These are phyloP conservation scores for Ectropis crepuscularia DNA, from an alignment of 2,888 invertebrate species.

Conservation along the genomic window DNA sequence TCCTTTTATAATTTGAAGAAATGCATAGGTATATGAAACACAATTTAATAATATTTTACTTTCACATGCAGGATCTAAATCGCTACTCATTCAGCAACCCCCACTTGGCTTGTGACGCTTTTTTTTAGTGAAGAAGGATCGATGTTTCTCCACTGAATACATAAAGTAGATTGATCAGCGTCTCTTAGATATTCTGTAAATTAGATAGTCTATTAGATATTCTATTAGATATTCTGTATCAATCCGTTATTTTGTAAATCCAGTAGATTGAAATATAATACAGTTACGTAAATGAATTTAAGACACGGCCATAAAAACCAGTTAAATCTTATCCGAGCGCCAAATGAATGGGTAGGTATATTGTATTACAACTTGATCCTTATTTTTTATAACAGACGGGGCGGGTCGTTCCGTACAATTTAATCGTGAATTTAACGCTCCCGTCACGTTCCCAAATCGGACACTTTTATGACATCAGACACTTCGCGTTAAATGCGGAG, in stretches of 20 bases:
- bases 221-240: too few species aligned
- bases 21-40: too few species aligned
- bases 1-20: too few species aligned
- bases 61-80: too few species aligned
- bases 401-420: conserved; percentile 70
- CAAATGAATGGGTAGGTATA: conserved; percentile 39
- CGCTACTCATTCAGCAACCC: too few species aligned
- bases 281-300: conserved; percentile 3
- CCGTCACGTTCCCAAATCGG: conserved; percentile 79
- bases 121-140: too few species aligned
- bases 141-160: neutral
- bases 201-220: too few species aligned
- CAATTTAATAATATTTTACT: too few species aligned
- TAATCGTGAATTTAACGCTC: conserved; percentile 75
- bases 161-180: neutral
- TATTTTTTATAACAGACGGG: conserved; percentile 60
- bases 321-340: conserved; percentile 5
- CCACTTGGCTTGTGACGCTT: too few species aligned
- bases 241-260: neutral
- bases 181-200: too few species aligned
- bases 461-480: conserved; percentile 84
- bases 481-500: conserved; percentile 80
- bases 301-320: conserved; percentile 3
- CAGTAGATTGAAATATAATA: neutral
- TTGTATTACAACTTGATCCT: conserved; percentile 59